Evolutionary conservation across 1,140 invertebrate genomes (phyloP), one percentile per base, ranked within the genome.

Genomic region (Lanistes nyassanus): DNA sequence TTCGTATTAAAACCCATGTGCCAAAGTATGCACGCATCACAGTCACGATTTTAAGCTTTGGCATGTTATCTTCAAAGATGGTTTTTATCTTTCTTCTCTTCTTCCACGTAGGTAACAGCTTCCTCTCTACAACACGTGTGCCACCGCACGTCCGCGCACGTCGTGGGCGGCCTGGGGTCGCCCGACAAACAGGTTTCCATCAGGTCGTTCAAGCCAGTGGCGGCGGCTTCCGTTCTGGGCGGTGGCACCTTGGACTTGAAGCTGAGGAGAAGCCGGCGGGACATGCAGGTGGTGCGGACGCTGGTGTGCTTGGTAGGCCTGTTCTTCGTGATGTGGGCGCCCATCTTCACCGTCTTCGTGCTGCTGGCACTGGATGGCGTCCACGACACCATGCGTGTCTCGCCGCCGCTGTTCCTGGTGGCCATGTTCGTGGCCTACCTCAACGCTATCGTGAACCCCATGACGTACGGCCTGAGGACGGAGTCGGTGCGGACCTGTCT

Each of bases 241-340:
- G 3, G 4, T 23, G 9, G 34, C 19, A 68, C 66, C 16, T 31
- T 60, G 29, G 23, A 60, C 56, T 31, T 60, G 56, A 3, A 23
- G 3, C 11, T n/a, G 56, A 60, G 56, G 56, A 60, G 29, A 23
- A 60, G 9, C n/a, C 13, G 9, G n/a, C 23, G 56, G 2, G 56
- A 60, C 56, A 11, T 60, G 29, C 56, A 79, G 68, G 75, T 85
- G 29, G 77, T 86, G 2, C 79, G 80, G 60, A 83, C 81, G 0
- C 74, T 87, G 36, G 75, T 86, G 34, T 65, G 79, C 0, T 64
- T 86, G 0, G 82, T 86, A 7, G n/a, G 84, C 5, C 31, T 84
- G 1, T 86, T 86, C 67, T 56, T 83, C 36, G 26, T 81, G 11
- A 86, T 86, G 83, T 87, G 84, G 84, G 26, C 80, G 26, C 85